A percentile compares a stretch with the other conserved stretches of the same genome.
phyloP scores from a whole-genome alignment of 2,113 vertebrate species.

The Megaceryle maxima region DNA sequence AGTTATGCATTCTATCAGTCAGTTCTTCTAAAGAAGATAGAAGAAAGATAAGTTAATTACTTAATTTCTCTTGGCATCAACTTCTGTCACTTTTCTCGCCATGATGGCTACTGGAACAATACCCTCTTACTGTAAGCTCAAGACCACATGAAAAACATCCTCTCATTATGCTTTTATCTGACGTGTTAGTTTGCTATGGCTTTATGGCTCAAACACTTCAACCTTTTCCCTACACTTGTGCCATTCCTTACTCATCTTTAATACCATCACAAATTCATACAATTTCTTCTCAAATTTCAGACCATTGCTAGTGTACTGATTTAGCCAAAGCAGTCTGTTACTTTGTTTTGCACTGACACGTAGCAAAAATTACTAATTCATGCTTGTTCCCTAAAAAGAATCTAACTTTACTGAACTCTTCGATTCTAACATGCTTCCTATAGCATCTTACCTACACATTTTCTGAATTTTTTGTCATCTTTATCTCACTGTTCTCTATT shows the following conservation, averaged over 20 bases:
- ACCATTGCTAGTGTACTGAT: not conserved
- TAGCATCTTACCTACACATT: not conserved
- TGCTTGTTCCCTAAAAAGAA: not conserved
- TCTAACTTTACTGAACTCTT: not conserved
- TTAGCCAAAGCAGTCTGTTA: not conserved
- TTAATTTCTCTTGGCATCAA: not conserved
- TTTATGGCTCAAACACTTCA: not conserved
- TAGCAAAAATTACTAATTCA: not conserved
- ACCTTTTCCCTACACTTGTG: not conserved
- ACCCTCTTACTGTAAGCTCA: not conserved
- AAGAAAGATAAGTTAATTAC: not conserved
- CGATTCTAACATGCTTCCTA: not conserved
- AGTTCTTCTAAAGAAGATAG: not conserved
- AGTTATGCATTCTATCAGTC: not conserved
- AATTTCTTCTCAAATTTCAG: not conserved
- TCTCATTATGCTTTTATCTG: not conserved
- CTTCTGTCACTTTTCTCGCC: not conserved
- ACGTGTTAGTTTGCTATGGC: not conserved
- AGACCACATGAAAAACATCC: not conserved
- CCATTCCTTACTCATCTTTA: not conserved
- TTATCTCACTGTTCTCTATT: not conserved
- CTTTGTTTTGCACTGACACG: too few relatives aligned
- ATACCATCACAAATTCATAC: not conserved
- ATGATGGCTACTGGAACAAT: not conserved
- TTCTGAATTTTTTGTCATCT: not conserved